These are phyloP conservation scores for Tachuris rubrigastra DNA, from an alignment of 2,113 vertebrate species.

Conservation along the genomic window DNA sequence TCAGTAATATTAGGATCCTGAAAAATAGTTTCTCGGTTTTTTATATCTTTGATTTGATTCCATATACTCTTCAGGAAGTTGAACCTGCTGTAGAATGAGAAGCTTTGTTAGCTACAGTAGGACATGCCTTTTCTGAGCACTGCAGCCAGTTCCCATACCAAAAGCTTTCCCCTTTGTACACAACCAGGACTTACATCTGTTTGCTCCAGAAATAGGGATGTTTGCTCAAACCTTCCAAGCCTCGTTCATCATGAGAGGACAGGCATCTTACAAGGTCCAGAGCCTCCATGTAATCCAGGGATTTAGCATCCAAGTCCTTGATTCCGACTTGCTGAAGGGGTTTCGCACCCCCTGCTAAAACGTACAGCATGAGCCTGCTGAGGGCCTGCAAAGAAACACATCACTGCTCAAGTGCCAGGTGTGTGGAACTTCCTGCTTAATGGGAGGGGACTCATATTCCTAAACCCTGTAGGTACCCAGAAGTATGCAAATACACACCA, in stretches of 20 bases:
- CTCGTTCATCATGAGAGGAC: background rate
- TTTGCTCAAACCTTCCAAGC: constrained; percentile 25
- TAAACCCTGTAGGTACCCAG: background rate
- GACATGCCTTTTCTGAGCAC: background rate
- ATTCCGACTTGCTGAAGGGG: background rate
- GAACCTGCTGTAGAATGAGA: constrained; percentile 59
- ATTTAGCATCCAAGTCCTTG: background rate
- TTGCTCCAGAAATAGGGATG: constrained; percentile 77
- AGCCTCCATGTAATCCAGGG: constrained; percentile 5
- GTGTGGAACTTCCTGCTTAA: background rate
- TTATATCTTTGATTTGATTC: constrained; percentile 32
- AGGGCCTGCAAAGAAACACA: constrained; percentile 60
- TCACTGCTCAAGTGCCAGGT: background rate
- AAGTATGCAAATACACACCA: background rate
- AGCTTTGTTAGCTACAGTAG: background rate
- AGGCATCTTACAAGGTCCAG: constrained; percentile 44
- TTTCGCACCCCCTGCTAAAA: constrained; percentile 28
- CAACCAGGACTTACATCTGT: constrained; percentile 46
- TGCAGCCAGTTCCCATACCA: background rate
- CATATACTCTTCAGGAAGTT: constrained; percentile 61
- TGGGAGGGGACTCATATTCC: background rate
- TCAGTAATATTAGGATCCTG: background rate
- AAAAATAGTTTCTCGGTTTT: accelerated
- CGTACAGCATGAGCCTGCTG: constrained; percentile 52
- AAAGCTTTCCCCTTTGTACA: background rate